Percentiles rank a stretch among this genome's conserved stretches.
Conservation (phyloP, 2,888 invertebrate species). For the Aproaerema taeniolella region DNA sequence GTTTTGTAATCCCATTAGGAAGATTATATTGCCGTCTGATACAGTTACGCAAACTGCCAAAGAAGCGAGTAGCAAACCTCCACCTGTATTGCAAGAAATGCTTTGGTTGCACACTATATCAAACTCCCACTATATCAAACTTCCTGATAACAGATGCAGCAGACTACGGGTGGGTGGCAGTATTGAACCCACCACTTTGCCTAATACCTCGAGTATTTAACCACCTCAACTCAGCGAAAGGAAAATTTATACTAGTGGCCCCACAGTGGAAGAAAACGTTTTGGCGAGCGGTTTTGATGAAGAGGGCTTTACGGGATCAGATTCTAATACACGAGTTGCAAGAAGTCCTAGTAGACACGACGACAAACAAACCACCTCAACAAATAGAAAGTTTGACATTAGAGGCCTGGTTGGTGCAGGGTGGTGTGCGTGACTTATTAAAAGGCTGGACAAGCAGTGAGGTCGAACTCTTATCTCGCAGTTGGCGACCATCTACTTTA, state of each 20-base stretch:
- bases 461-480: not conserved
- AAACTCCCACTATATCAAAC: too few species aligned
- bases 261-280: conserved; percentile 3
- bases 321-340: not conserved
- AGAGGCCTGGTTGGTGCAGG: conserved; percentile 19
- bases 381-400: conserved; percentile 14
- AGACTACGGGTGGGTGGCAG: not conserved
- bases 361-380: conserved; percentile 16
- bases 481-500: conserved; percentile 5
- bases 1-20: too few species aligned
- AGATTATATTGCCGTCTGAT: not conserved
- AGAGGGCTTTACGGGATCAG: not conserved
- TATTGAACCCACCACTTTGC: conserved; percentile 2
- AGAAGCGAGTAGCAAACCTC: not conserved
- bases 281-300: conserved; percentile 8
- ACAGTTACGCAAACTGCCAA: not conserved
- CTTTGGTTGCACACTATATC: too few species aligned
- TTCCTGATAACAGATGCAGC: not conserved
- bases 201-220: not conserved
- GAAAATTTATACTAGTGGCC: not conserved
- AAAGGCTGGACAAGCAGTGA: conserved; percentile 8
- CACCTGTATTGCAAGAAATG: too few species aligned
- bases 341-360: not conserved
- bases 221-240: not conserved
- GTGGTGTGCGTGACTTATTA: conserved; percentile 11